phyloP scores from a whole-genome alignment of 2,113 vertebrate species.

The Eurystomus gularis region DNA sequence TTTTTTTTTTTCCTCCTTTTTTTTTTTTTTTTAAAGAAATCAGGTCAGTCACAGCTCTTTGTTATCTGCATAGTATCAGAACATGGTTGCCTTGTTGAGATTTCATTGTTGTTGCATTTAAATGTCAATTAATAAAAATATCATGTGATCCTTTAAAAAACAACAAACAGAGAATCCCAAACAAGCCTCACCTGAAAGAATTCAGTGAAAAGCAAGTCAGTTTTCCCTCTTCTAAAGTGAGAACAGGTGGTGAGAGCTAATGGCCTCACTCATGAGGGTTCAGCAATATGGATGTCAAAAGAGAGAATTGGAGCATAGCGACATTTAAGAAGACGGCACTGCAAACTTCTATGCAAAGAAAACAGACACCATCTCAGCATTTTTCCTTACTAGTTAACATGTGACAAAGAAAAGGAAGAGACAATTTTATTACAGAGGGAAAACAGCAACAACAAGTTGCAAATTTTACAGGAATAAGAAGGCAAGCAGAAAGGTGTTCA shows the following conservation, averaged over 20 bases:
- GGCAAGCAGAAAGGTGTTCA: background rate
- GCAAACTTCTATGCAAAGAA: background rate
- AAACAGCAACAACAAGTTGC: background rate
- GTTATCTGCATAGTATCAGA: background rate
- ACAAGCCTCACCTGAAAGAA: background rate
- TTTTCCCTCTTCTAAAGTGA: background rate
- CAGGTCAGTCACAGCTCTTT: background rate
- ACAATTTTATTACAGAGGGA: background rate
- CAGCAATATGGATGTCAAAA: background rate
- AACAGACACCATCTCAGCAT: background rate
- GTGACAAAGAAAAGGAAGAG: background rate
- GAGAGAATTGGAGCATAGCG: rapidly evolving
- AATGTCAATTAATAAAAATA: background rate
- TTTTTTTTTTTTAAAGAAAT: too few relatives aligned
- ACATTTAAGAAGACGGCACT: background rate
- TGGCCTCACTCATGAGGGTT: background rate
- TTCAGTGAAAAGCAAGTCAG: background rate
- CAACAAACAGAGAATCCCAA: background rate
- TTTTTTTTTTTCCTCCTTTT: too few relatives aligned
- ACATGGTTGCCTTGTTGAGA: background rate
- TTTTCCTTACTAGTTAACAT: background rate
- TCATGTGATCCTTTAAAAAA: background rate
- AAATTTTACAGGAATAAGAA: background rate
- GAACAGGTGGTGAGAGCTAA: background rate
- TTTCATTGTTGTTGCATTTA: background rate